phyloP scores from a whole-genome alignment of 1,140 invertebrate genomes.

The Platyscapa corneri region DNA sequence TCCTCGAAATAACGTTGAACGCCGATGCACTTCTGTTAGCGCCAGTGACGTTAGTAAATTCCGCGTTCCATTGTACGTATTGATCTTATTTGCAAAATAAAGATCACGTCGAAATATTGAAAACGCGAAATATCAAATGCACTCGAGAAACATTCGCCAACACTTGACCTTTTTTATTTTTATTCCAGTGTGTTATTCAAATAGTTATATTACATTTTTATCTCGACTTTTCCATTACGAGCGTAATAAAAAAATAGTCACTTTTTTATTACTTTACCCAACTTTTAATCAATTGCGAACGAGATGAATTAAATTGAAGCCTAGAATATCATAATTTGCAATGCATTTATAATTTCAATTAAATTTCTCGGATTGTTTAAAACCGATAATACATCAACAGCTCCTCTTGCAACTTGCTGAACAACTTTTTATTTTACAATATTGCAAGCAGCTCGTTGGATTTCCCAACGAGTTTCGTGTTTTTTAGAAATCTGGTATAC shows the following conservation, averaged over 20 bases:
- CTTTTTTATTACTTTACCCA: not conserved
- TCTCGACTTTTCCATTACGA: not conserved
- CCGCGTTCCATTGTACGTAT: not conserved
- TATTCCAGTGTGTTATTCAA: not conserved
- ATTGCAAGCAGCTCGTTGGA: too few species aligned
- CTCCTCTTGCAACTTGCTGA: too few species aligned
- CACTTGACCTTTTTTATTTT: not conserved
- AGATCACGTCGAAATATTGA: too few species aligned
- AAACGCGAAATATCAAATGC: not conserved
- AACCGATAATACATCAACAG: too few species aligned
- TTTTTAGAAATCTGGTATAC: too few species aligned
- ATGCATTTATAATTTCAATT: too few species aligned
- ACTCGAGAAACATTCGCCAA: not conserved
- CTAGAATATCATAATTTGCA: too few species aligned
- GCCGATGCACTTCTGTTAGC: not conserved
- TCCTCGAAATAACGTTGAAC: not conserved
- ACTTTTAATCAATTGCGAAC: not conserved
- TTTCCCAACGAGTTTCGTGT: too few species aligned
- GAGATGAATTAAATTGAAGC: not conserved
- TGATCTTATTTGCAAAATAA: too few species aligned
- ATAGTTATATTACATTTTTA: slow-evolving; percentile 10
- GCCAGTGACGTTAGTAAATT: not conserved
- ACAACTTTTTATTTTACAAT: too few species aligned
- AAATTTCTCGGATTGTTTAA: too few species aligned
- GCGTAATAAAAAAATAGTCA: not conserved